Conservation (phyloP, 2,888 invertebrate species). For the Caenorhabditis doughertyi region DNA sequence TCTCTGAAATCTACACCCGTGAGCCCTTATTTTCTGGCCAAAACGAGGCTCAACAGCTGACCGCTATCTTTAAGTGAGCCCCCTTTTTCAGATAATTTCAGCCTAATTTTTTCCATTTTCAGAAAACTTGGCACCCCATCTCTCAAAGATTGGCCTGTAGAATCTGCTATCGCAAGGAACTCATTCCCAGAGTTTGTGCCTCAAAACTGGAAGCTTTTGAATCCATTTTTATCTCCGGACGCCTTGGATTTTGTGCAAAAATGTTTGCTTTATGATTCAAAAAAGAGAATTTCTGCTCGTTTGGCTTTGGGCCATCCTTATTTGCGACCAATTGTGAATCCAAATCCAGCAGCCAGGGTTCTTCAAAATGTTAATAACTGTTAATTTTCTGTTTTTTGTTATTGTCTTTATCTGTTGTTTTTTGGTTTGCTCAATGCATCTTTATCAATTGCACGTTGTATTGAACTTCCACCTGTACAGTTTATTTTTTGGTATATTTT, state of each 20-base stretch:
- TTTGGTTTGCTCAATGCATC: too few relatives aligned
- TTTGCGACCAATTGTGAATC: too few relatives aligned
- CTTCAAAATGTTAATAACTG: too few relatives aligned
- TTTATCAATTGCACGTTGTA: too few relatives aligned
- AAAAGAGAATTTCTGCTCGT: too few relatives aligned
- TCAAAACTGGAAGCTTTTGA: neutral
- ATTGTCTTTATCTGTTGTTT: too few relatives aligned
- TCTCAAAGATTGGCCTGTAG: constrained; percentile 27
- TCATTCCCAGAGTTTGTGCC: neutral
- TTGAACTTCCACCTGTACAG: too few relatives aligned
- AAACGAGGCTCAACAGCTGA: constrained; percentile 93
- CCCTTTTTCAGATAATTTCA: neutral
- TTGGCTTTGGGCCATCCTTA: too few relatives aligned
- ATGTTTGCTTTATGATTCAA: constrained; percentile 68
- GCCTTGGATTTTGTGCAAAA: constrained; percentile 43
- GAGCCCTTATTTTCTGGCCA: constrained; percentile 91
- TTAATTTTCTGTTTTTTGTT: too few relatives aligned
- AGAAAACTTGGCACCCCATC: constrained; percentile 43
- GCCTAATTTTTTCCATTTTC: neutral
- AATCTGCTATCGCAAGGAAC: constrained; percentile 1
- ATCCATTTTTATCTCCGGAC: constrained; percentile 13
- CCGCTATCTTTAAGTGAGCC: constrained; percentile 89
- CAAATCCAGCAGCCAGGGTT: too few relatives aligned
- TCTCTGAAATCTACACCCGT: constrained; percentile 90
- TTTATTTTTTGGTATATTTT: too few relatives aligned